Conservation (phyloP, 2,113 vertebrate species). For the Pachyramphus minor region DNA sequence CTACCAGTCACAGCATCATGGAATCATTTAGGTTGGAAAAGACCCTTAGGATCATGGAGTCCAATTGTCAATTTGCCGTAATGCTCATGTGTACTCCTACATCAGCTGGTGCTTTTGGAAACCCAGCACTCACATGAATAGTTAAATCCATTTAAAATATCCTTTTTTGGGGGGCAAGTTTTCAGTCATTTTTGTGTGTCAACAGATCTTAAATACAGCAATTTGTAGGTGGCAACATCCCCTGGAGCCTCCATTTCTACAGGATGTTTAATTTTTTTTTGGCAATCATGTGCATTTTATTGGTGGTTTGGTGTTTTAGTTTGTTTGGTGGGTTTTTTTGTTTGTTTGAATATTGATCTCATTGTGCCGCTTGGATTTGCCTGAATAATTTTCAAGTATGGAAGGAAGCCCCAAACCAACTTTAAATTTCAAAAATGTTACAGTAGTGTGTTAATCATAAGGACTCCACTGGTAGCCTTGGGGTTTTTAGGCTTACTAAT, state of each 20-base stretch:
- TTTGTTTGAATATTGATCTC: not conserved
- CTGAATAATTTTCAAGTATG: not conserved
- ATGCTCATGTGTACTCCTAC: not conserved
- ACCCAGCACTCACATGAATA: fast-evolving
- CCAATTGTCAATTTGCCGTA: not conserved
- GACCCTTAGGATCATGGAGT: not conserved
- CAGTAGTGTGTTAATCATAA: not conserved
- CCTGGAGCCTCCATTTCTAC: not conserved
- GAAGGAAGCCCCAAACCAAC: not conserved
- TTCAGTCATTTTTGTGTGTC: not conserved
- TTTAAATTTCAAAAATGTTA: not conserved
- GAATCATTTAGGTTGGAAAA: not conserved
- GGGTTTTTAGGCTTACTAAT: not conserved
- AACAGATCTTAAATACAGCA: not conserved
- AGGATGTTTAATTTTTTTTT: not conserved
- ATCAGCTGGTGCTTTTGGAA: not conserved
- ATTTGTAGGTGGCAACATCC: not conserved
- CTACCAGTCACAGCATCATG: too few relatives aligned
- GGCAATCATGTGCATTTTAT: not conserved
- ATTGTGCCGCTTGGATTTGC: not conserved
- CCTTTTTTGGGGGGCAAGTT: not conserved
- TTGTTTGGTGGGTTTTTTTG: not conserved
- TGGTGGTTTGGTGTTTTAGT: not conserved
- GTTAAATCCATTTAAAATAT: not conserved
- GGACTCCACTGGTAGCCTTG: not conserved